Conservation (phyloP, 2,888 invertebrate species). For the Germaria angustata region DNA sequence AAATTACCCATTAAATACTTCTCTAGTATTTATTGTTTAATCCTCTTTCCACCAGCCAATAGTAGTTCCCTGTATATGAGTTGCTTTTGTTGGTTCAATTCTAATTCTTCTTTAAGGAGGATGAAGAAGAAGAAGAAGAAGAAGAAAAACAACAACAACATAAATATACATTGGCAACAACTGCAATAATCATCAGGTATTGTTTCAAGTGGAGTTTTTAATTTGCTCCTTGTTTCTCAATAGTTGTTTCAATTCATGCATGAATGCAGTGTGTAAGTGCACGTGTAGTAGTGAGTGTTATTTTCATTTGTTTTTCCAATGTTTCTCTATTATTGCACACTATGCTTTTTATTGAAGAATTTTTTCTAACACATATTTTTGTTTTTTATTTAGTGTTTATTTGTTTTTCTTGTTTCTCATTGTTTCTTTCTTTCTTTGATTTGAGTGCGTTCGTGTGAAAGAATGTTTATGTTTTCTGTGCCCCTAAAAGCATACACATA, state of each 20-base stretch:
- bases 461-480: conserved; percentile 16
- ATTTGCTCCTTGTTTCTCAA: conserved; percentile 48
- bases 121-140: no score
- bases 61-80: neutral
- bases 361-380: conserved; percentile 9
- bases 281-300: neutral
- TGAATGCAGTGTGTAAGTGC: neutral
- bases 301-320: neutral
- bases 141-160: neutral
- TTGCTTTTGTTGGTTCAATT: neutral
- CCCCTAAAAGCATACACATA: conserved; percentile 37
- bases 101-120: neutral
- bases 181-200: conserved; percentile 49
- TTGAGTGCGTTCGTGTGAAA: conserved; percentile 19
- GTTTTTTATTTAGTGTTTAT: conserved; percentile 20
- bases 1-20: neutral
- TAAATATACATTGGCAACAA: conserved; percentile 5
- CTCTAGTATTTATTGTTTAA: neutral
- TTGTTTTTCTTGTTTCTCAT: neutral
- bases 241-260: neutral
- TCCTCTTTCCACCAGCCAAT: neutral
- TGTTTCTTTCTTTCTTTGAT: conserved; percentile 13
- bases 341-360: conserved; percentile 21
- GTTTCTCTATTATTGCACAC: neutral
- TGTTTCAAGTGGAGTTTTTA: conserved; percentile 59